A percentile compares a stretch with the other conserved stretches of the same genome.
Conservation (phyloP, 2,888 invertebrate genomes). For the Ormyrus thymus region DNA sequence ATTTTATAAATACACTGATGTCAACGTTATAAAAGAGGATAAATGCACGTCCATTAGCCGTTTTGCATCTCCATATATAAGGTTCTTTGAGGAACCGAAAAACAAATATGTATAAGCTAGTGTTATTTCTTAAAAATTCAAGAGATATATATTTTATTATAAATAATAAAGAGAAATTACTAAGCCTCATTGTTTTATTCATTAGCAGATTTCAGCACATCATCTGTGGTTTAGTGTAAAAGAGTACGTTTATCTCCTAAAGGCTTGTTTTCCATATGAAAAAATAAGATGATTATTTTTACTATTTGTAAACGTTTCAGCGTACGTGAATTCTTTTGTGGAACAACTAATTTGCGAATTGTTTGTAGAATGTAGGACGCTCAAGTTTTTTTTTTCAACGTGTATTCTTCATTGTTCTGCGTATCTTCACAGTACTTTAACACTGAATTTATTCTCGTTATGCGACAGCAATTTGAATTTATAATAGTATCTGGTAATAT, state of each 20-base stretch:
- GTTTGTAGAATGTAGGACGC: neutral
- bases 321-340: neutral
- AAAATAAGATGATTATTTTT: neutral
- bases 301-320: neutral
- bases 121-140: constrained; percentile 59
- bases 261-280: neutral
- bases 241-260: neutral
- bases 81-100: too few relatives aligned
- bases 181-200: neutral
- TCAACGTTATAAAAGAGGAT: too few relatives aligned
- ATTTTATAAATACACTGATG: too few relatives aligned
- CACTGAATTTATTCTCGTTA: constrained; percentile 45
- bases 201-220: neutral
- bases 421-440: neutral
- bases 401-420: neutral
- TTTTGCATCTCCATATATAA: too few relatives aligned
- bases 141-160: constrained; percentile 67
- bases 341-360: neutral
- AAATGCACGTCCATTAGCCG: too few relatives aligned
- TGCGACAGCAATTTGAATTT: constrained; percentile 59
- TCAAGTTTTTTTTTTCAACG: neutral
- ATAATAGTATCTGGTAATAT: constrained; percentile 71
- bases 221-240: neutral
- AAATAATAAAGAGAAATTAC: constrained; percentile 52
- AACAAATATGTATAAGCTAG: too few relatives aligned